A percentile compares a stretch with the other conserved stretches of the same genome.
Conservation (phyloP, 2,113 vertebrate species). For the Acanthisitta chloris region DNA sequence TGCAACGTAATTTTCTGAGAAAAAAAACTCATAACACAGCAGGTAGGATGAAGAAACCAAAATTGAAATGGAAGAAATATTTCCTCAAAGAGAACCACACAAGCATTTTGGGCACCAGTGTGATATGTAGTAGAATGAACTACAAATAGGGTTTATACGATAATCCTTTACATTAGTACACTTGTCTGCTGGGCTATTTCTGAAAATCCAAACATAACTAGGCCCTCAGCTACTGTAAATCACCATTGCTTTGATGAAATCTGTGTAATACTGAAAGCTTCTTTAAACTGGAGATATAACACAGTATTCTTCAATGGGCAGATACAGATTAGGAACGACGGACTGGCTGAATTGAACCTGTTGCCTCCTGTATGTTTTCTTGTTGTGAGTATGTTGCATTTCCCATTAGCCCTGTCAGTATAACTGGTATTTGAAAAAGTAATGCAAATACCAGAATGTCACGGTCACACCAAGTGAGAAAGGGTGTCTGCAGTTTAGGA, state of each 20-base stretch:
- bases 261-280: background rate
- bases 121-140: background rate
- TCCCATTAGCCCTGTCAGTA: background rate
- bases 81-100: background rate
- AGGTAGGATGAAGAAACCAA: constrained; percentile 26
- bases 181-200: background rate
- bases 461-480: background rate
- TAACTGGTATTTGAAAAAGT: background rate
- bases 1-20: constrained; percentile 25
- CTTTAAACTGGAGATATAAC: background rate
- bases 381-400: background rate
- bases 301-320: background rate
- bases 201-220: background rate
- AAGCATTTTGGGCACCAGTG: background rate
- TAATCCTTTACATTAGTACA: background rate
- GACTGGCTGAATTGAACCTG: background rate
- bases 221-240: background rate
- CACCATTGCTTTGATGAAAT: background rate
- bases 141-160: background rate
- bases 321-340: background rate
- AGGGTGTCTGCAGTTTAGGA: background rate
- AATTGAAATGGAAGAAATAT: constrained; percentile 47
- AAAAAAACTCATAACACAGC: background rate
- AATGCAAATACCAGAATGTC: background rate
- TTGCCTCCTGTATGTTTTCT: background rate